Base-by-base conservation (phyloP, 2,888 invertebrate species). In the Drosophila mulleri region DNA sequence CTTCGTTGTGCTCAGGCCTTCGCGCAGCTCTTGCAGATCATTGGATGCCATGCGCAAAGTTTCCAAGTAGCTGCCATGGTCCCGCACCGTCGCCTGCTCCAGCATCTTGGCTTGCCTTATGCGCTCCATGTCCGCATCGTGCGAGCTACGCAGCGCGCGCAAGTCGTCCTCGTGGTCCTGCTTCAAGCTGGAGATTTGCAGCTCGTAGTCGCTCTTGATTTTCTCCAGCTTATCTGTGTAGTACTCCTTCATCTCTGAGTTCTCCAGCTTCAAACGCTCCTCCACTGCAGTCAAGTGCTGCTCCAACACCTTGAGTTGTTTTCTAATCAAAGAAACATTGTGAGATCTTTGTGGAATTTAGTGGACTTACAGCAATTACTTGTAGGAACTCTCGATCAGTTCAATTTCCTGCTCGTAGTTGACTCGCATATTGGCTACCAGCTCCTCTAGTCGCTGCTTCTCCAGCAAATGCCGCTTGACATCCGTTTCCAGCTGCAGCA, bases 401-500 rank as follows among this genome's bases (percentile, higher is more conserved):
- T 91, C 90, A n/a, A 93, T 90, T 73, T 93, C 93, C 47, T 91
- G 91, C 54, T 93, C 93, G 68, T 93, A 92, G 78, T 93, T 92
- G 6, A 88, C 87, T 63, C 91, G 92, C 61, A 93, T 90, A 61
- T 91, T 93, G 50, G 92, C 89, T 54, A 93, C 78, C 45, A 93
- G 72, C 68, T 93, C 93, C 63, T 93, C 93, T 42, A 93, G 75
- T 2, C 93, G 87, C n/a, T 91, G 68, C 66, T 93, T 93, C 53
- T 93, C 93, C 41, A 93, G 78, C 56, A 91, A 81, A 20, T 92
- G 80, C 0, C 92, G 89, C 67, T 92, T 93, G 1, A 90, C 86
- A 41, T 93, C 92, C 0, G 90, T 84, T 61, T 91, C 91, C 20
- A 90, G 68, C 59, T 91, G 87, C 35, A 92, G 71, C 20, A 83